A percentile compares a stretch with the other conserved stretches of the same genome.
Evolutionary conservation across 2,888 invertebrate species (phyloP).

Genomic region (Dorcus parallelipipedus): DNA sequence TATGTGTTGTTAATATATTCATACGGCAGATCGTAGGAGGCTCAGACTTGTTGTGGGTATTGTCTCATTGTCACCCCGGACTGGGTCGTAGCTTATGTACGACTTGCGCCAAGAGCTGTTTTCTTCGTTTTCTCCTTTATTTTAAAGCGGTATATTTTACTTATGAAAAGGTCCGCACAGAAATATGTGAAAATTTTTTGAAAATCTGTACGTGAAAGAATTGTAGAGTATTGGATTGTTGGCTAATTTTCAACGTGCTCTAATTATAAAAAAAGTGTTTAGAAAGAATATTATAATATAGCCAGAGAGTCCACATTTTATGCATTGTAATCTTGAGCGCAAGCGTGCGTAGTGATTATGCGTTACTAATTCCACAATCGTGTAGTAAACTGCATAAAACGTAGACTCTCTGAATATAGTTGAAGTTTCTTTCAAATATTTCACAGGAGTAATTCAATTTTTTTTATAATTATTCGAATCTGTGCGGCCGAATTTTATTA

Average conservation of each 20-base stretch:
- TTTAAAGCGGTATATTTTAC: conserved; percentile 19
- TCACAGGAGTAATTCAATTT: no score
- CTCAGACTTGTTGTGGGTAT: conserved; percentile 36
- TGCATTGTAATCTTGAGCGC: no score
- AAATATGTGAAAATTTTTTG: conserved; percentile 9
- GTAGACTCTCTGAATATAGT: no score
- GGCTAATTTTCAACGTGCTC: no score
- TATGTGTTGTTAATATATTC: conserved; percentile 45
- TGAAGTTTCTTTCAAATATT: no score
- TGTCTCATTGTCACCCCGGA: conserved; percentile 30
- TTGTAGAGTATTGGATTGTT: no score
- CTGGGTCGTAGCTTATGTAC: conserved; percentile 26
- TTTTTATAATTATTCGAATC: conserved; percentile 6
- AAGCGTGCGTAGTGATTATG: no score
- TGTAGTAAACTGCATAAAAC: no score
- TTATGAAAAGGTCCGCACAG: conserved; percentile 20
- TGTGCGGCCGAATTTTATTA: conserved; percentile 19
- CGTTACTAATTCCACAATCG: no score
- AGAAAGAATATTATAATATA: no score
- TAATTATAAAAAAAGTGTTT: no score
- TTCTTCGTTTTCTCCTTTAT: conserved; percentile 19
- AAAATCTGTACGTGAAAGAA: background rate
- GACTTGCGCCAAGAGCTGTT: conserved; percentile 20
- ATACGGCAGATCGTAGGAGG: conserved; percentile 40
- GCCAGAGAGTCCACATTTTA: no score